Percentiles rank a stretch among this genome's conserved stretches.
These are phyloP conservation scores for Crotalus horridus DNA, from an alignment of 2,113 vertebrate genomes.

Conservation along the genomic window DNA sequence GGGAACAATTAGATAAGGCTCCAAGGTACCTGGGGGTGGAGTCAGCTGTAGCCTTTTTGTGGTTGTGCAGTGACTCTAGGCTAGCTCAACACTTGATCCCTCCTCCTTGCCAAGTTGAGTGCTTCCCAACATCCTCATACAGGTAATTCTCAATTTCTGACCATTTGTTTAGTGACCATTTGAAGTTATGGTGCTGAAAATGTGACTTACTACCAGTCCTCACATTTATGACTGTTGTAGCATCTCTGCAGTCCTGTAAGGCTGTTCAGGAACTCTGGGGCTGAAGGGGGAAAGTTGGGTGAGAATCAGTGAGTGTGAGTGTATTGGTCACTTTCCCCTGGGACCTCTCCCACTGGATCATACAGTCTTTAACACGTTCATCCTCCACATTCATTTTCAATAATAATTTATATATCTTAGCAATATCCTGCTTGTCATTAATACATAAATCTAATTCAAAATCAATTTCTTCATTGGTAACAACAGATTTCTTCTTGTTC, in stretches of 20 bases:
- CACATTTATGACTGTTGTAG: neutral
- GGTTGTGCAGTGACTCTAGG: neutral
- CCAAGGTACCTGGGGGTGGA: neutral
- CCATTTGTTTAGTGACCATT: neutral
- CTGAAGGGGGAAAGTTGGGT: no score
- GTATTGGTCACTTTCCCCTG: no score
- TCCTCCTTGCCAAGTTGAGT: neutral
- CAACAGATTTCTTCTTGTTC: neutral
- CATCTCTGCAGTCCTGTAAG: neutral
- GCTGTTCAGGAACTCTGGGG: no score
- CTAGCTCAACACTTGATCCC: neutral
- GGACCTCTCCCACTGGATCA: neutral
- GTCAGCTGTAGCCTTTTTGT: neutral
- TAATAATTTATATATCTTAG: neutral
- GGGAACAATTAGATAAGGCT: neutral
- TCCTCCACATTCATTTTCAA: neutral
- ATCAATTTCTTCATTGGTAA: neutral
- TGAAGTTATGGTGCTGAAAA: neutral
- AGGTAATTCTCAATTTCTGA: neutral
- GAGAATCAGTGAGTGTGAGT: no score
- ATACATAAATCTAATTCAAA: neutral
- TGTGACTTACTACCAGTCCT: neutral
- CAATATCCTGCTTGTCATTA: neutral
- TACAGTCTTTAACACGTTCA: neutral
- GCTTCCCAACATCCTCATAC: neutral